Base-by-base conservation (phyloP, 2,797 vertebrate genomes). In the Atherinosoma microstoma region DNA sequence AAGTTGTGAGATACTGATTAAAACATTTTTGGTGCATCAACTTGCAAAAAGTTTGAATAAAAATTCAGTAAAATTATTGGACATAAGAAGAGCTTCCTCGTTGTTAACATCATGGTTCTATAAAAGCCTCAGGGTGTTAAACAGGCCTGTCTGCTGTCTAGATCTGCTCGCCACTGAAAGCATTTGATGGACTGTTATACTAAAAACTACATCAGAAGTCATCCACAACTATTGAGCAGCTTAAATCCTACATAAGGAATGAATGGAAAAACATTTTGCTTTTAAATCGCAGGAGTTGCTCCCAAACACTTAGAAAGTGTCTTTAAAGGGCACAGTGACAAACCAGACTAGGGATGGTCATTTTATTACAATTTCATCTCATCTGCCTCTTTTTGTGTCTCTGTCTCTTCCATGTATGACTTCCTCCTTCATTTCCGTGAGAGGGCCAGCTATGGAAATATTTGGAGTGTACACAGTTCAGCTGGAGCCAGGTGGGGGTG, bases 401-500 rank as follows among this genome's bases (percentile, higher is more conserved):
- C 22, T 58, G 56, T 76, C 73, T 79, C 65, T 65, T 66, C 67
- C 64, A 70, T 75, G 62, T 73, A 51, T 3, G 10, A 88, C 91
- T 94, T 94, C 92, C 93, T 89, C 75, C 76, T 91, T 82, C 30
- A 76, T 90, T 92, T 94, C 91, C 79, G 87, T 84, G 73, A 92
- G 71, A 69, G 74, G 38, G 69, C 83, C 13, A 78, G 60, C 90
- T 93, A 92, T 93, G 93, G 92, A 94, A 95, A 94, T 94, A 89
- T 94, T 93, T 94, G 86, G 85, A 94, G 91, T 94, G 91, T 93
- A 92, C 93, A 94, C 91, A 93, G 84, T 85, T 87, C 80, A 58
- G 78, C 82, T 87, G 78, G 75, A 89, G 89, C 51, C 73, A 84
- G 85, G 84, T 85, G 81, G 79, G 82, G 81, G 80, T 66, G 73